Evolutionary conservation across 2,113 vertebrate species (phyloP).

Genomic region (Forbesichthys agassizii): DNA sequence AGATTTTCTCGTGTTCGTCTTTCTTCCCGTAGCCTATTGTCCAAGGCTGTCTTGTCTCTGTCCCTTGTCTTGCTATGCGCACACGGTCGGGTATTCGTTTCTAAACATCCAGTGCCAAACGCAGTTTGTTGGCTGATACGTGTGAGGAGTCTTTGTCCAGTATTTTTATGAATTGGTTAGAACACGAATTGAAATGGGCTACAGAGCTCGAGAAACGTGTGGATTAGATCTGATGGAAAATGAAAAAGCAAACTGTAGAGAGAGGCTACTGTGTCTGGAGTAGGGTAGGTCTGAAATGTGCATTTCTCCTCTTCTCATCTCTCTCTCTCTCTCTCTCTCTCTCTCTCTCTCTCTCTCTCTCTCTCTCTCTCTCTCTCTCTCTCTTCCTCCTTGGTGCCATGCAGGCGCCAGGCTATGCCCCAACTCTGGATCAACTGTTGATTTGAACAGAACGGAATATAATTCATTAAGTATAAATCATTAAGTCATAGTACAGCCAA

Average conservation of each 20-base stretch:
- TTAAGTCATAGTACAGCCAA: no score
- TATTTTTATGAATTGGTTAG: no score
- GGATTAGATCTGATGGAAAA: slow-evolving; percentile 12
- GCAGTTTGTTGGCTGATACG: not conserved
- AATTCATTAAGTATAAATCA: no score
- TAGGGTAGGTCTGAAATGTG: no score
- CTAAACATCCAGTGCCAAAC: not conserved
- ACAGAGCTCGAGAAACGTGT: slow-evolving; percentile 5
- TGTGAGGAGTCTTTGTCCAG: no score
- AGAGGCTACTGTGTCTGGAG: not conserved
- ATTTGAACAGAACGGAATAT: no score
- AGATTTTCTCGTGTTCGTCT: slow-evolving; percentile 16
- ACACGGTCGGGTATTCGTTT: not conserved
- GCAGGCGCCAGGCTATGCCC: not conserved
- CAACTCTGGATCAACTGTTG: slow-evolving; percentile 12
- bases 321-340: slow-evolving; percentile 22
- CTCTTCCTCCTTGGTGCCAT: not conserved
- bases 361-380: not conserved
- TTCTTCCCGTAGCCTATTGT: not conserved
- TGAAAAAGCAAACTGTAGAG: slow-evolving; percentile 28
- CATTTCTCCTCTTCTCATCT: not conserved
- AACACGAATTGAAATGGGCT: no score
- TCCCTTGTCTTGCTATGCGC: not conserved
- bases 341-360: slow-evolving; percentile 4
- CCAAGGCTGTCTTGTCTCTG: slow-evolving; percentile 1